Base-by-base conservation (phyloP, 2,888 invertebrate genomes). In the Apamea epomidion region DNA sequence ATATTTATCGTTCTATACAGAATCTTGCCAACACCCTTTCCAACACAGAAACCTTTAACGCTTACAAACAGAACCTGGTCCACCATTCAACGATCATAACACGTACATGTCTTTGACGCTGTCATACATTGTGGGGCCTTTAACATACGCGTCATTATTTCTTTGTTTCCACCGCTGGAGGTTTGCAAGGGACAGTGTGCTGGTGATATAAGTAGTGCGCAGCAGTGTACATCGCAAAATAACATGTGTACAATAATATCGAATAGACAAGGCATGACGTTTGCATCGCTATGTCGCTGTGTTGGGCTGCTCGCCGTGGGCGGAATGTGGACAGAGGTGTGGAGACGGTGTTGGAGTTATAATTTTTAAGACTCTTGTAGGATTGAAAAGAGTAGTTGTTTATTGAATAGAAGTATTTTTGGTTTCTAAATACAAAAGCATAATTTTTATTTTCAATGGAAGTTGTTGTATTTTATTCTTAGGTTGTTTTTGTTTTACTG, bases 251-350 rank as follows among this genome's bases (percentile, higher is more conserved):
- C 88, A 92, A 90, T 89, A 91, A 91, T 86, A 87, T 85, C 82
- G 88, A 90, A 90, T 90, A 91, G 91, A 92, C 91, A 91, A 90
- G 89, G 89, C 87, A 81, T 90, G 91, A 91, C 91, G 89, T 86
- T 88, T 89, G 91, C 87, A 91, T 90, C 87, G 90, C 83, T 76
- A 83, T 82, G 87, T 90, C 87, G 90, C 83, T 76, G 85, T 82
- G 87, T 81, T 85, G 75, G 82, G 80, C 78, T 83, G 83, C 78
- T 83, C 74, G 89, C 88, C 87, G 90, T 89, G 88, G 88, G 90
- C 87, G 88, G 76, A 87, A 79, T 84, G 76, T 29, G 82, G 45
- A 86, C 84, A 88, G 80, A 32, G 64, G 10, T 37, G 67, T 87
- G 68, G 89, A 89, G 88, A 58, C 12, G 74, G 21, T 76, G 29